A percentile compares a stretch with the other conserved stretches of the same genome.
Conservation (phyloP, 2,113 vertebrate species). For the Prinia subflava region DNA sequence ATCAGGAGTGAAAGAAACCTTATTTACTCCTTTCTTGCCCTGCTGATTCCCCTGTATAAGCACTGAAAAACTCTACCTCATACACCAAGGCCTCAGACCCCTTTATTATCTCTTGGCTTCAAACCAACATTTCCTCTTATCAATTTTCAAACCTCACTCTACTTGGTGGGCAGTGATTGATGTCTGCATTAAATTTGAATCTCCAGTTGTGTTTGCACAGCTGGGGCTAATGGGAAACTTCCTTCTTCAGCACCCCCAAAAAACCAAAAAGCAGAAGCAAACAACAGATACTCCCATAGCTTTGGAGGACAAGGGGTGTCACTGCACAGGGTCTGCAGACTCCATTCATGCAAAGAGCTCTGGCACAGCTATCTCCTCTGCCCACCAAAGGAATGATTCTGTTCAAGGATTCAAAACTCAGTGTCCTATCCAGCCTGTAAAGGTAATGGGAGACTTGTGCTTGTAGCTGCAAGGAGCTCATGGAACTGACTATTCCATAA, state of each 20-base stretch:
- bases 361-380: not conserved
- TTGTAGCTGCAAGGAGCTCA: not conserved
- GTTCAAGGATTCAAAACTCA: not conserved
- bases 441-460: not conserved
- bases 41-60: not conserved
- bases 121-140: not conserved
- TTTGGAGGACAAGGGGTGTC: not conserved
- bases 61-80: not conserved
- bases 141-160: not conserved
- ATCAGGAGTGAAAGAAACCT: not conserved
- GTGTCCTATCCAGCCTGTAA: not conserved
- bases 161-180: not conserved
- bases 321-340: not conserved
- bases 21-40: not conserved
- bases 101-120: not conserved
- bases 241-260: not conserved
- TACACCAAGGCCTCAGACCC: not conserved
- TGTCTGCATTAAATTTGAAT: not conserved
- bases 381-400: not conserved
- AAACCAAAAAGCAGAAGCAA: not conserved
- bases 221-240: not conserved
- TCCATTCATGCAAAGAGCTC: rapidly evolving
- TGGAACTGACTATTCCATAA: not conserved
- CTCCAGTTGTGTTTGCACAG: not conserved
- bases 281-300: not conserved